A percentile compares a stretch with the other conserved stretches of the same genome.
Evolutionary conservation across 1,140 invertebrate genomes (phyloP).

Genomic region (Tenebrio molitor): DNA sequence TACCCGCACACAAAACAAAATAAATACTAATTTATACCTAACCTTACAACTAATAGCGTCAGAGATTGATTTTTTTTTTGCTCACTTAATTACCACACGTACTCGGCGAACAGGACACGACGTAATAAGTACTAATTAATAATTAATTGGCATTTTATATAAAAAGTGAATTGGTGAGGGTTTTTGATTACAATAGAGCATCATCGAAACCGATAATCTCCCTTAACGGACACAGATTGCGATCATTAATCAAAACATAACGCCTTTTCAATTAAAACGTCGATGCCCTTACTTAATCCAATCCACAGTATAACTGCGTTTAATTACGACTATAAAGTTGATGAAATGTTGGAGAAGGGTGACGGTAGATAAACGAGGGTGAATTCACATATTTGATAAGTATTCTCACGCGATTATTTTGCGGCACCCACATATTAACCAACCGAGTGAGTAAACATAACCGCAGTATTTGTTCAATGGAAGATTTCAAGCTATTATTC

Average conservation of each 20-base stretch:
- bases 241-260: constrained; percentile 39
- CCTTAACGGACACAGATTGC: constrained; percentile 18
- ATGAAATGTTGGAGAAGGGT: constrained; percentile 34
- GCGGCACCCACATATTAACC: no score
- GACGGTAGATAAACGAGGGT: constrained; percentile 33
- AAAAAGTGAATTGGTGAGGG: no score
- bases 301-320: constrained; percentile 49
- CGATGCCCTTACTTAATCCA: constrained; percentile 48
- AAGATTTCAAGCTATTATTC: no score
- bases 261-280: constrained; percentile 50
- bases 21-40: no score
- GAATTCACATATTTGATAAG: constrained; percentile 24
- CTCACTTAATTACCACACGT: no score
- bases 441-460: not conserved
- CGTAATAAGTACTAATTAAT: no score
- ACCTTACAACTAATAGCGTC: no score
- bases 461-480: no score
- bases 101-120: no score
- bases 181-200: not conserved
- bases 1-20: no score
- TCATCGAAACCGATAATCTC: constrained; percentile 15
- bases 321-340: constrained; percentile 48
- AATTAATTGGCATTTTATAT: no score
- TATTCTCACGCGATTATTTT: constrained; percentile 25
- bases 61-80: no score